Conservation (phyloP, 2,113 vertebrate species). For the Nannospalax galili region DNA sequence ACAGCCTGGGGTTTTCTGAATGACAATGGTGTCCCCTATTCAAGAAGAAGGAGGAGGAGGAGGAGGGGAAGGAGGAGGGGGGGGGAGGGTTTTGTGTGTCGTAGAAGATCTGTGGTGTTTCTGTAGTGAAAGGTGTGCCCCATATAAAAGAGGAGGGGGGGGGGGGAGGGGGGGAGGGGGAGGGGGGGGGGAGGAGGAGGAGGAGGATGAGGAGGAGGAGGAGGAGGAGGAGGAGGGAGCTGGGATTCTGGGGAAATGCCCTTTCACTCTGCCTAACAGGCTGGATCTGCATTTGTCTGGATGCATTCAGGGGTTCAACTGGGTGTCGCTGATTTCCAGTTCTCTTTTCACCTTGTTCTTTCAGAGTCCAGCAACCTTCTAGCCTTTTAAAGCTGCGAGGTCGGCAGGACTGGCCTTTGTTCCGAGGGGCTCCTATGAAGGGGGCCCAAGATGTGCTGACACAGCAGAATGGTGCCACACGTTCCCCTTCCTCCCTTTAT, state of each 20-base stretch:
- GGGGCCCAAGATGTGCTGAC: background rate
- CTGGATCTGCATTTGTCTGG: conserved; percentile 36
- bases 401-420: conserved; percentile 39
- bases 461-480: background rate
- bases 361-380: background rate
- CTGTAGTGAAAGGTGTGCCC: too few relatives aligned
- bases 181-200: background rate
- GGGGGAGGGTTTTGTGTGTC: too few relatives aligned
- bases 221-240: background rate
- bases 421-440: background rate
- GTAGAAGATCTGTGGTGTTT: too few relatives aligned
- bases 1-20: conserved; percentile 86
- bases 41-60: background rate
- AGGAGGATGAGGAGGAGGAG: background rate
- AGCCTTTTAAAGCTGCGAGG: conserved; percentile 40
- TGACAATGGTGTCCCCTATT: conserved; percentile 80
- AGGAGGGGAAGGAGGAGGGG: too few relatives aligned
- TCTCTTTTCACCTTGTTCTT: conserved; percentile 24
- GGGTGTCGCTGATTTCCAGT: background rate
- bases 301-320: conserved; percentile 57
- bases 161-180: background rate
- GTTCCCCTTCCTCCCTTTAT: background rate
- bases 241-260: conserved; percentile 71
- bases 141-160: background rate
- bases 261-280: conserved; percentile 58